Evolutionary conservation across 2,888 invertebrate genomes (phyloP).

Genomic region (Pemphredon lugubris): DNA sequence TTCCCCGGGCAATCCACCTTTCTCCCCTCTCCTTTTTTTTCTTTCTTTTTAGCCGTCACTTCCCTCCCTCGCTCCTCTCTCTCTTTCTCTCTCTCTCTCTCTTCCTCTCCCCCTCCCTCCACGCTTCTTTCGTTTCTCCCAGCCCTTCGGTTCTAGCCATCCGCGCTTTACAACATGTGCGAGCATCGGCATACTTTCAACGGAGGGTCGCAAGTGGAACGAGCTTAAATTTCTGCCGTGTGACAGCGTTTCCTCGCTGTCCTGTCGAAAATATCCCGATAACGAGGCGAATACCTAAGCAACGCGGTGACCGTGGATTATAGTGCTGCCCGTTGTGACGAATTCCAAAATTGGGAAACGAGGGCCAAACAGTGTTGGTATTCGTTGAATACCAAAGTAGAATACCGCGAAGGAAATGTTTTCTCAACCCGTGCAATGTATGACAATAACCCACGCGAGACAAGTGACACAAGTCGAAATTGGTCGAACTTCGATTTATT

Average conservation of each 20-base stretch:
- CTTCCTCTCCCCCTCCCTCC: slow-evolving; percentile 1
- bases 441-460: too few species aligned
- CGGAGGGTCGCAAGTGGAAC: slow-evolving; percentile 16
- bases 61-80: slow-evolving; percentile 6
- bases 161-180: slow-evolving; percentile 1
- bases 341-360: too few species aligned
- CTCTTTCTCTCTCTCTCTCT: not conserved
- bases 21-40: not conserved
- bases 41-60: not conserved
- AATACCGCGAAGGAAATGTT: too few species aligned
- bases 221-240: slow-evolving; percentile 31
- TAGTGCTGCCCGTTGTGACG: too few species aligned
- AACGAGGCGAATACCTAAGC: not conserved
- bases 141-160: not conserved
- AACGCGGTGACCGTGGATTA: not conserved
- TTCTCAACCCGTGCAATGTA: too few species aligned
- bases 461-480: too few species aligned
- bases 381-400: too few species aligned
- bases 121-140: not conserved
- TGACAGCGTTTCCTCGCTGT: not conserved
- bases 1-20: slow-evolving; percentile 53
- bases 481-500: too few species aligned
- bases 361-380: too few species aligned
- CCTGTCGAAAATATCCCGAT: slow-evolving; percentile 4
- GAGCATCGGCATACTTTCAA: slow-evolving; percentile 23